Evolutionary conservation across 2,888 invertebrate species (phyloP).

Genomic region (Phortica magna): DNA sequence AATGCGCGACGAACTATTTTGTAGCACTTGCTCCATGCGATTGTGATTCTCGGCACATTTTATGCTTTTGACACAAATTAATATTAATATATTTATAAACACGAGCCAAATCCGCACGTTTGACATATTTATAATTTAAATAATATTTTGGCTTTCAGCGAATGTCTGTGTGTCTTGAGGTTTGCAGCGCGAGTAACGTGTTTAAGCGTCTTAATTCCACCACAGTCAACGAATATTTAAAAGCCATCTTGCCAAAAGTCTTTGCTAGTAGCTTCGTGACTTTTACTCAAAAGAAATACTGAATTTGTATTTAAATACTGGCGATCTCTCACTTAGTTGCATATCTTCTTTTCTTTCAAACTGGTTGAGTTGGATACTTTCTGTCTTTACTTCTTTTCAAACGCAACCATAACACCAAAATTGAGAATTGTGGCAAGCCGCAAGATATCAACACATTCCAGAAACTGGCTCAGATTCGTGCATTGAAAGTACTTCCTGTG

Average conservation of each 20-base stretch:
- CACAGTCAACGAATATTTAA: conserved; percentile 63
- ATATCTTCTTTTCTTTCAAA: conserved; percentile 64
- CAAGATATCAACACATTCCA: not conserved
- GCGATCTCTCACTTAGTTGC: conserved; percentile 35
- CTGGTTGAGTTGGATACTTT: conserved; percentile 48
- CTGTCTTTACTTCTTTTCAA: not conserved
- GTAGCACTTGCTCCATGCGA: conserved; percentile 44
- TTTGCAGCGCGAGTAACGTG: conserved; percentile 30
- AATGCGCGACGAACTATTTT: conserved; percentile 46
- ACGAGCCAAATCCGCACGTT: conserved; percentile 15
- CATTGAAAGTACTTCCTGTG: not conserved
- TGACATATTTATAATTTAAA: conserved; percentile 32
- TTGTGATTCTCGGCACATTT: conserved; percentile 3
- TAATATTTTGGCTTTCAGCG: conserved; percentile 43
- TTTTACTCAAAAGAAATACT: conserved; percentile 63
- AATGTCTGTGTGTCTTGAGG: conserved; percentile 38
- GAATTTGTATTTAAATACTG: conserved; percentile 47
- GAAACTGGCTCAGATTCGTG: not conserved
- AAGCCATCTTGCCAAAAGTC: conserved; percentile 48
- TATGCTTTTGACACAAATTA: conserved; percentile 20
- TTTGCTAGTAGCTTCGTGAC: conserved; percentile 57
- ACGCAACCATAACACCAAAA: not conserved
- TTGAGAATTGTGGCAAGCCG: conserved; percentile 4
- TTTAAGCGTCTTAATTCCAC: conserved; percentile 56
- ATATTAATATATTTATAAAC: conserved; percentile 37